Percentiles rank a stretch among this genome's conserved stretches.
Evolutionary conservation across 2,113 vertebrate species (phyloP).

Genomic region (Anguilla japonica): DNA sequence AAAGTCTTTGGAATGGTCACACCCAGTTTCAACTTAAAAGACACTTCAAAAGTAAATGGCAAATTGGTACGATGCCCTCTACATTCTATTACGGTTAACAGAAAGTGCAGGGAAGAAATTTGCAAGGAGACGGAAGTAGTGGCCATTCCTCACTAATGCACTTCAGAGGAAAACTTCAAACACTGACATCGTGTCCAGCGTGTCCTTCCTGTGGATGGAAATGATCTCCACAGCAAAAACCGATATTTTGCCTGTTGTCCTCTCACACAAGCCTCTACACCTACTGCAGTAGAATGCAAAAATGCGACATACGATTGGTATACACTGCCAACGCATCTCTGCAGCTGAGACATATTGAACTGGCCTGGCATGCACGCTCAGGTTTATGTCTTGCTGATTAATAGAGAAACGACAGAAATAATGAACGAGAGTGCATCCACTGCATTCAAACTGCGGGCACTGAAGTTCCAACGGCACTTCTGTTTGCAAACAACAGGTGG

Average conservation of each 20-base stretch:
- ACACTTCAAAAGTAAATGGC: neutral
- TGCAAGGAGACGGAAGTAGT: neutral
- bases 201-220: neutral
- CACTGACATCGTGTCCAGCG: neutral
- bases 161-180: neutral
- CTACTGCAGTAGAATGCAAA: neutral
- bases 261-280: neutral
- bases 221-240: neutral
- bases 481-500: too few relatives aligned
- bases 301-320: too few relatives aligned
- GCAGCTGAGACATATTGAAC: neutral
- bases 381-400: too few relatives aligned
- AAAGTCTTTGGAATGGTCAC: neutral
- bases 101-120: neutral
- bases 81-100: neutral
- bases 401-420: too few relatives aligned
- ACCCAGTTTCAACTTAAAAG: neutral
- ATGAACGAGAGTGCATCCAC: too few relatives aligned
- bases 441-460: too few relatives aligned
- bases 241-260: neutral
- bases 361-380: neutral
- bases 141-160: neutral
- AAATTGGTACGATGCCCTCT: neutral
- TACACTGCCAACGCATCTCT: neutral
- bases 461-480: too few relatives aligned